These are phyloP conservation scores for Syrmaticus mikado DNA, from an alignment of 2,113 vertebrate species.

Conservation along the genomic window DNA sequence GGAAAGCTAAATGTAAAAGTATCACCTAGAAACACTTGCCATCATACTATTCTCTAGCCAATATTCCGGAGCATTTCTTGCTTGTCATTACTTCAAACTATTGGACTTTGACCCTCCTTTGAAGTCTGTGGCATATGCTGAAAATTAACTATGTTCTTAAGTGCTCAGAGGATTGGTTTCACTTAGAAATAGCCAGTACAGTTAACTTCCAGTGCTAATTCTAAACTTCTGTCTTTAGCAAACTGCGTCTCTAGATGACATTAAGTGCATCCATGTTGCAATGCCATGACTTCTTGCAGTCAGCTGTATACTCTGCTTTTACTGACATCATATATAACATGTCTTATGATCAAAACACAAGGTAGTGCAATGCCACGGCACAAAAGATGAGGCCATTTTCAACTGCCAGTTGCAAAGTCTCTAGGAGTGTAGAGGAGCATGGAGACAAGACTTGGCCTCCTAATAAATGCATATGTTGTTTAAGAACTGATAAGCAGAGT, in stretches of 20 bases:
- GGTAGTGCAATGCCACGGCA: background rate
- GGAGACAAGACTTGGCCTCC: background rate
- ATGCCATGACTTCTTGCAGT: background rate
- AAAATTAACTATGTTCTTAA: constrained; percentile 63
- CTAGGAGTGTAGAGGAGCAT: background rate
- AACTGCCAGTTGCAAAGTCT: background rate
- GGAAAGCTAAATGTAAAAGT: constrained; percentile 7
- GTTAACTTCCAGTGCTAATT: constrained; percentile 44
- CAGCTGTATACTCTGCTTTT: background rate
- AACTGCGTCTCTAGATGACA: background rate
- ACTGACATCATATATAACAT: background rate
- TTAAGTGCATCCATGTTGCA: background rate
- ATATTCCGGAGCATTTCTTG: constrained; percentile 25
- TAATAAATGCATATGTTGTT: background rate
- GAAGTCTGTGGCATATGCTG: constrained; percentile 66
- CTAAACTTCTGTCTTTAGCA: constrained; percentile 59
- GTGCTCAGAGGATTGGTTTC: constrained; percentile 62
- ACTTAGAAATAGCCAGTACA: constrained; percentile 52
- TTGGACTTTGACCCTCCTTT: constrained; percentile 57
- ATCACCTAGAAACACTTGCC: constrained; percentile 4
- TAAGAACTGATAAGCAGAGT: background rate
- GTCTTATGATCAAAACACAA: background rate
- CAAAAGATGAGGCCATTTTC: background rate
- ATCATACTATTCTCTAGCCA: background rate
- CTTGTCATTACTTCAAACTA: constrained; percentile 50